Evolutionary conservation across 2,113 vertebrate genomes (phyloP).

Genomic region (Desmodus rotundus): DNA sequence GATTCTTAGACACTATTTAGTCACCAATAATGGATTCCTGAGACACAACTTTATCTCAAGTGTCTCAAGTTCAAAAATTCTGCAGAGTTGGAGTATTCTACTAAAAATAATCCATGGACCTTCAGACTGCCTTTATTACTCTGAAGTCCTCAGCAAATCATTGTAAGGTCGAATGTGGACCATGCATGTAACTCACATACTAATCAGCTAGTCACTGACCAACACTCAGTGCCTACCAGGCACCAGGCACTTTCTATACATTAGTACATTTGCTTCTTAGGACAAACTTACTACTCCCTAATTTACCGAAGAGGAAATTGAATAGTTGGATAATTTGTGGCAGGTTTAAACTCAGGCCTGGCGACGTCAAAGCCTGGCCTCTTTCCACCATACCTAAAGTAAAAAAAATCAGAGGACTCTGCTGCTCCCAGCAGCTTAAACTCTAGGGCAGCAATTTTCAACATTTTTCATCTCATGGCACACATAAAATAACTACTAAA

Average conservation of each 20-base stretch:
- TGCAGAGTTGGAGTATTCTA: neutral
- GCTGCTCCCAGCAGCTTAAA: neutral
- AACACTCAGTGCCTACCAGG: neutral
- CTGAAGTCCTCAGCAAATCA: neutral
- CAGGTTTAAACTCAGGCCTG: conserved; percentile 15
- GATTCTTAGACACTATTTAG: neutral
- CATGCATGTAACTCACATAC: neutral
- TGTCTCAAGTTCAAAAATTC: neutral
- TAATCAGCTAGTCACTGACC: neutral
- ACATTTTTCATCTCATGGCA: too few species aligned
- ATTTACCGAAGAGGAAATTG: neutral
- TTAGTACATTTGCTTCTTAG: neutral
- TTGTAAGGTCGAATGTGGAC: neutral
- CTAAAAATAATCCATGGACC: neutral
- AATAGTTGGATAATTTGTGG: neutral
- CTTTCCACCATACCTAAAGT: neutral
- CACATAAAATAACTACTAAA: too few species aligned
- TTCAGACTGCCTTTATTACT: neutral
- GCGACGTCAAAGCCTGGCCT: neutral
- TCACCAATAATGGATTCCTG: neutral
- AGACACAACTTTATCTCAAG: neutral
- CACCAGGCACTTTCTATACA: neutral
- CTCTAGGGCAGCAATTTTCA: neutral
- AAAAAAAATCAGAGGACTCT: neutral
- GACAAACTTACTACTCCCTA: neutral